Base-by-base conservation (phyloP, 2,113 vertebrate genomes). In the Brachyistius frenatus region DNA sequence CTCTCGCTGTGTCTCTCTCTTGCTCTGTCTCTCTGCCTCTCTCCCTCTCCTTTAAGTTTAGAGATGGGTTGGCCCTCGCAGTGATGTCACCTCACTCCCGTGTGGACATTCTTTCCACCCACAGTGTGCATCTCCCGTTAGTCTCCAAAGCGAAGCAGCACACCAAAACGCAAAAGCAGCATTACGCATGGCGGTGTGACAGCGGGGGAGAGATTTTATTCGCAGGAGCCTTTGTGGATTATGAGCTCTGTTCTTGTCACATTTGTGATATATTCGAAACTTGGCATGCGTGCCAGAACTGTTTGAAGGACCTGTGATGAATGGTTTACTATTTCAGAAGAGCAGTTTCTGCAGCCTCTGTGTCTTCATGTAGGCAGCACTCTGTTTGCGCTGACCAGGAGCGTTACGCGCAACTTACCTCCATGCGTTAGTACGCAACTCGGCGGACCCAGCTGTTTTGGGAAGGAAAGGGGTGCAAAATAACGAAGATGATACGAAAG, bases 61-160 rank as follows among this genome's bases (percentile, higher is more conserved):
- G 60, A 66, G 74, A 87, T 89, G 87, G 93, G 92, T 60, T 91
- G 89, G 90, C 90, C 83, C 73, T 89, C 23, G 11, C 7, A 81
- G 86, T 93, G 91, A 92, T 92, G 92, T 93, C 93, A 94, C 83
- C 75, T 79, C 78, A 50, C 73, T 87, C 84, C 84, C 78, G 60
- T 74, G 75, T 68, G 81, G 76, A 66, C 87, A 81, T 76, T 80
- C 85, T 80, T 77, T 83, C 77, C 77, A 64, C 53, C 47, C 80
- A 68, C 76, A 66, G 66, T 62, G 71, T 66, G 68, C 78, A 35
- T 67, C 70, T 69, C 60, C 61, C 7, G 65, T 35, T 60, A 74
- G 63, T 81, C 72, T 80, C 84, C 75, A 72, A 35, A 47, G 67
- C 56, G 56, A 61, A 61, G 77, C 67, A 70, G 54, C 5, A 66